Conservation (phyloP, 2,113 vertebrate species). For the Poeciliopsis occidentalis region DNA sequence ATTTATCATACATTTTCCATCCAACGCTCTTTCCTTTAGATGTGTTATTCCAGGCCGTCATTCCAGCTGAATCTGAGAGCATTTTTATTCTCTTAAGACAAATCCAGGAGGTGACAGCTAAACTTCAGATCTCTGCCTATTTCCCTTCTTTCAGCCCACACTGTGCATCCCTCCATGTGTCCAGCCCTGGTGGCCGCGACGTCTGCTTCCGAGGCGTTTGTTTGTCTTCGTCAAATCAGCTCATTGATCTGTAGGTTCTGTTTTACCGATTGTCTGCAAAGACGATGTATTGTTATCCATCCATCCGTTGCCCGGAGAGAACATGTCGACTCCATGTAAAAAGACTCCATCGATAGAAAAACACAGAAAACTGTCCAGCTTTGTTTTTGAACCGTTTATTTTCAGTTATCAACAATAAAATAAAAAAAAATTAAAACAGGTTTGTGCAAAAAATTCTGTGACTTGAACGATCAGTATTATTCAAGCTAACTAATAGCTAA, state of each 20-base stretch:
- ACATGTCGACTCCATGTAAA: no score
- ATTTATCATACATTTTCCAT: background rate
- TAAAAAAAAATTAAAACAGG: no score
- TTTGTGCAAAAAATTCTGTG: no score
- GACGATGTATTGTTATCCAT: no score
- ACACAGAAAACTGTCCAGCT: no score
- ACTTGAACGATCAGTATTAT: no score
- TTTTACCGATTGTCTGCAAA: no score
- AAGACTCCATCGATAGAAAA: no score
- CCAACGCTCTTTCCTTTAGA: background rate
- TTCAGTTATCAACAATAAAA: no score
- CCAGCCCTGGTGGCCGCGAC: background rate
- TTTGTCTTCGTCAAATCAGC: background rate
- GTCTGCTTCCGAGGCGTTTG: background rate
- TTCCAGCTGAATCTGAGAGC: background rate
- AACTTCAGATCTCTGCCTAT: background rate
- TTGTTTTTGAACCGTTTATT: no score
- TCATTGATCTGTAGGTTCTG: background rate
- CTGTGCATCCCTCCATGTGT: background rate
- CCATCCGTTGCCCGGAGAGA: no score
- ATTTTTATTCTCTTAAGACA: background rate
- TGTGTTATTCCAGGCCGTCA: background rate
- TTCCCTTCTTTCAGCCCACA: background rate
- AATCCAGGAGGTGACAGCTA: background rate
- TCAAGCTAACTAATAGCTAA: no score